Evolutionary conservation across 2,888 invertebrate genomes (phyloP).

Genomic region (Capitulum mitella): DNA sequence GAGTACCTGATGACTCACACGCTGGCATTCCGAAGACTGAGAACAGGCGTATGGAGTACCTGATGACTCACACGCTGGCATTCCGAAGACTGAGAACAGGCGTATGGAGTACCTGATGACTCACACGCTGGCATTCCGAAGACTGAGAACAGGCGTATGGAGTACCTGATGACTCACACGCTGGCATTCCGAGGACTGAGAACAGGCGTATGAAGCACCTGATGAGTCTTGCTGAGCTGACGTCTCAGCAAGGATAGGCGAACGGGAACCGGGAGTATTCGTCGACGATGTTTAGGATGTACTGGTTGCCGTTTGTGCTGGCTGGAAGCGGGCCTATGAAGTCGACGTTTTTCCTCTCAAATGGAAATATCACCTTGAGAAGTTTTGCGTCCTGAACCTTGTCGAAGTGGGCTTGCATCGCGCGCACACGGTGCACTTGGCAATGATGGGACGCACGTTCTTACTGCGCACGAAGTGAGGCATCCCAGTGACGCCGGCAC

Average conservation of each 20-base stretch:
- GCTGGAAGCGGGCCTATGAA: not conserved
- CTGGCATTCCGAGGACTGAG: not conserved
- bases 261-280: not conserved
- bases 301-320: not conserved
- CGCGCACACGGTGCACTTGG: not conserved
- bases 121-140: too few relatives aligned
- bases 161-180: too few relatives aligned
- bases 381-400: not conserved
- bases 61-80: too few relatives aligned
- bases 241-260: not conserved
- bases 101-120: too few relatives aligned
- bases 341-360: not conserved
- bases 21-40: too few relatives aligned
- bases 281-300: not conserved
- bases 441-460: not conserved
- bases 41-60: too few relatives aligned
- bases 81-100: too few relatives aligned
- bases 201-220: not conserved
- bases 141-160: too few relatives aligned
- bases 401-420: not conserved
- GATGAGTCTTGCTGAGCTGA: not conserved
- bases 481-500: not conserved
- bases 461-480: not conserved
- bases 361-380: not conserved
- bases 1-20: too few relatives aligned